Percentiles rank a stretch among this genome's conserved stretches.
These are phyloP conservation scores for Alsophila aescularia DNA, from an alignment of 2,888 invertebrate genomes.

Conservation along the genomic window DNA sequence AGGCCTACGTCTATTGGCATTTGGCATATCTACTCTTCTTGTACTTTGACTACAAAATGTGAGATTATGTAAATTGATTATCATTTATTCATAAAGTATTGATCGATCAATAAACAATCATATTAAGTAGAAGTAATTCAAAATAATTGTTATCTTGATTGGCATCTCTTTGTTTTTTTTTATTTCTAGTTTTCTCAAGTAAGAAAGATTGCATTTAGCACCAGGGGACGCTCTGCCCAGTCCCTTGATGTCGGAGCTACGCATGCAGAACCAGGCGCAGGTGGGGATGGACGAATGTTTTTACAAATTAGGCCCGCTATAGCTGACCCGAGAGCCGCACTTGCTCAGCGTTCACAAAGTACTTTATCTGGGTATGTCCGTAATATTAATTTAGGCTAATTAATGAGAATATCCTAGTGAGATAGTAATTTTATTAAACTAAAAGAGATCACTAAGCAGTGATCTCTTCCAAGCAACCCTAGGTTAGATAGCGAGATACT, in stretches of 20 bases:
- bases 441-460: too few relatives aligned
- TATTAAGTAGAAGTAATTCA: too few relatives aligned
- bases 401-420: background rate
- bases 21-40: too few relatives aligned
- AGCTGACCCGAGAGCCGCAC: constrained; percentile 65
- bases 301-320: constrained; percentile 78
- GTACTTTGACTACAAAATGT: constrained; percentile 16
- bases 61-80: constrained; percentile 35
- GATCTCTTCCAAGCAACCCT: too few relatives aligned
- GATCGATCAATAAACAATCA: too few relatives aligned
- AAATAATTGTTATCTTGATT: too few relatives aligned
- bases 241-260: constrained; percentile 71
- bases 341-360: constrained; percentile 79
- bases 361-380: constrained; percentile 69
- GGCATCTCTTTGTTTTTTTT: too few relatives aligned
- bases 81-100: background rate
- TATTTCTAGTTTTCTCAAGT: constrained; percentile 54
- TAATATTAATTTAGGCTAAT: too few relatives aligned
- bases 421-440: too few relatives aligned
- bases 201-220: constrained; percentile 75
- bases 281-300: constrained; percentile 72
- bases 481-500: too few relatives aligned
- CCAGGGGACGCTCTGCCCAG: constrained; percentile 78
- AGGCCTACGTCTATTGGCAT: too few relatives aligned
- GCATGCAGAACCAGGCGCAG: constrained; percentile 57